phyloP scores from a whole-genome alignment of 2,888 invertebrate genomes.

The Fissipunctia ypsillon region DNA sequence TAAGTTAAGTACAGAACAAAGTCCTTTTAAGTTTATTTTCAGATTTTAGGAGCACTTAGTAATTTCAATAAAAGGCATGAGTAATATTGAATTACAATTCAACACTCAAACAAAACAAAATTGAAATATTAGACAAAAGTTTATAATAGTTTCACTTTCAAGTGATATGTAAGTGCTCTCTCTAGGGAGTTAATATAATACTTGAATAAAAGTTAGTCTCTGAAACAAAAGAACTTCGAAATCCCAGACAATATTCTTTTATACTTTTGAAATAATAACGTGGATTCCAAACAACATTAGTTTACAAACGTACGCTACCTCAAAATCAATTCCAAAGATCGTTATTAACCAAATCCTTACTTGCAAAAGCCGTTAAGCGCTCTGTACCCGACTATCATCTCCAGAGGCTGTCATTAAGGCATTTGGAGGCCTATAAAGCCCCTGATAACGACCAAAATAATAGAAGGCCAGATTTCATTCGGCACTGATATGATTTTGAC shows the following conservation, averaged over 20 bases:
- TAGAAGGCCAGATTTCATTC: constrained; percentile 49
- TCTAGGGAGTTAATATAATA: background rate
- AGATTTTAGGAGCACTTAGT: background rate
- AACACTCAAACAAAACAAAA: constrained; percentile 13
- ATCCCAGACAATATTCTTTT: constrained; percentile 4
- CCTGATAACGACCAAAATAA: constrained; percentile 60
- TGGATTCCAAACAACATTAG: background rate
- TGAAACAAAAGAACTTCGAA: background rate
- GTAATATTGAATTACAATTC: constrained; percentile 8
- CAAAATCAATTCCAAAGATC: constrained; percentile 42
- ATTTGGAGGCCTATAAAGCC: constrained; percentile 58
- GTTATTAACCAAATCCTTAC: constrained; percentile 43
- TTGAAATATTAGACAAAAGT: background rate
- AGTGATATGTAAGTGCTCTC: background rate
- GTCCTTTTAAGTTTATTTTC: background rate
- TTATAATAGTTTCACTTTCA: constrained; percentile 4
- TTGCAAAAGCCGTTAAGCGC: constrained; percentile 50
- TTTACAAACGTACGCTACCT: constrained; percentile 6
- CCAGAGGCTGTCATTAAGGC: constrained; percentile 58
- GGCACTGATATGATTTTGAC: constrained; percentile 43
- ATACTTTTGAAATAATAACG: background rate
- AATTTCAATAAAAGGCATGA: background rate
- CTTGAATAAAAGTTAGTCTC: background rate
- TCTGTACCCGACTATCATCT: constrained; percentile 59
- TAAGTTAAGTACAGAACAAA: no score